A percentile compares a stretch with the other conserved stretches of the same genome.
These are phyloP conservation scores for Piprites chloris DNA, from an alignment of 2,113 vertebrate species.

Conservation along the genomic window DNA sequence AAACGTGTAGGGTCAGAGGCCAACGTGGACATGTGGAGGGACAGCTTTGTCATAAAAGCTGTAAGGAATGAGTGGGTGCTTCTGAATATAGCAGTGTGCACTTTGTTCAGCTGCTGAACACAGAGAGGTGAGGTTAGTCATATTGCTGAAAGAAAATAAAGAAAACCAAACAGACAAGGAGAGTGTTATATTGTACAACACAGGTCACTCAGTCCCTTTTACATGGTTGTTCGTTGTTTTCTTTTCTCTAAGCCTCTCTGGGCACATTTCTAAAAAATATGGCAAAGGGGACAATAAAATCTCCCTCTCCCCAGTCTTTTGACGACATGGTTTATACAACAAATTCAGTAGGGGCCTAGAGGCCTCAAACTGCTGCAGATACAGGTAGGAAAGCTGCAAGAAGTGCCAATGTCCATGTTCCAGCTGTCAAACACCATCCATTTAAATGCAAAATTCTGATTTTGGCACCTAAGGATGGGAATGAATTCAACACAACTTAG, in stretches of 20 bases:
- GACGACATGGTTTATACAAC: conserved; percentile 41
- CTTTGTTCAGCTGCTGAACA: conserved; percentile 58
- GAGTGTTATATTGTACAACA: neutral
- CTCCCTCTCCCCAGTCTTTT: neutral
- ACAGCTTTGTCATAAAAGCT: conserved; percentile 72
- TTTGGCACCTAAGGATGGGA: neutral
- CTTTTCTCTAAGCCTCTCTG: conserved; percentile 18
- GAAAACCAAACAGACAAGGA: conserved; percentile 3
- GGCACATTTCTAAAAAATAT: conserved; percentile 33
- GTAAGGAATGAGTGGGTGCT: conserved; percentile 53
- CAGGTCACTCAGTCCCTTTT: neutral
- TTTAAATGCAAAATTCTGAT: conserved; percentile 13
- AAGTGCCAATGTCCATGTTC: neutral
- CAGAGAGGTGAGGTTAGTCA: conserved; percentile 47
- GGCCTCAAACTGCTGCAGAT: conserved; percentile 8
- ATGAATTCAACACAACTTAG: neutral
- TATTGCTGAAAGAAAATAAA: conserved; percentile 56
- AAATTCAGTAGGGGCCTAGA: conserved; percentile 5
- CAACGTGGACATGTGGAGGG: conserved; percentile 75
- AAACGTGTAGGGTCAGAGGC: conserved; percentile 76
- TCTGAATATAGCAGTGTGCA: conserved; percentile 44
- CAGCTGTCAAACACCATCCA: neutral
- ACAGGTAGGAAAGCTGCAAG: neutral
- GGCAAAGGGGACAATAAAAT: conserved; percentile 9
- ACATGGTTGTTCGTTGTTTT: accelerated